Conservation (phyloP, 2,113 vertebrate genomes). For the rat (Rattus norvegicus) region GRCr8 NC_086034.1:90007001-90007500, state of each 20-base stretch:
- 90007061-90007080: background rate
- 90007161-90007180: background rate
- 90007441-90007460: too few relatives aligned
- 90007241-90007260: background rate
- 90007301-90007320: background rate
- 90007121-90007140: background rate
- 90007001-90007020: rapidly evolving
- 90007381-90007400: too few relatives aligned
- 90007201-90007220: background rate
- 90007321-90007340: background rate
- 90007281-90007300: background rate
- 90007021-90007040: background rate
- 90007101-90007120: background rate
- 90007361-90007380: background rate
- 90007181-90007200: background rate
- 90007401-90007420: too few relatives aligned
- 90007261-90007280: background rate
- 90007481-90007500: background rate
- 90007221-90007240: background rate
- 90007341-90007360: rapidly evolving
- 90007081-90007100: background rate
- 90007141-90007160: background rate
- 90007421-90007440: too few relatives aligned
- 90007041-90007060: background rate
- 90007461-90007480: too few relatives aligned